A percentile compares a stretch with the other conserved stretches of the same genome.
Conservation (phyloP, 2,888 invertebrate genomes). For the Limnephilus rhombicus region DNA sequence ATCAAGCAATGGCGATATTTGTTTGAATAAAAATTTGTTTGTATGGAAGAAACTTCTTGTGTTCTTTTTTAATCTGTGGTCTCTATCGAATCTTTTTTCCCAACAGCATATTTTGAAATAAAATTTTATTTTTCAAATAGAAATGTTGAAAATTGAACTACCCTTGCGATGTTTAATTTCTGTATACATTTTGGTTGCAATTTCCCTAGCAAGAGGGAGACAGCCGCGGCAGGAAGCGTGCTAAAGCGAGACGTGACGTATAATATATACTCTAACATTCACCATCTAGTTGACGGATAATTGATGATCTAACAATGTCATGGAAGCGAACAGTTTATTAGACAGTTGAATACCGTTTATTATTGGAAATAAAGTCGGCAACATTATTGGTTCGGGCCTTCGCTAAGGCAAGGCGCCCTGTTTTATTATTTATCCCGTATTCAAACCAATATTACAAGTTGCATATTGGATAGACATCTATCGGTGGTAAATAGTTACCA, state of each 20-base stretch:
- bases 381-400: constrained; percentile 63
- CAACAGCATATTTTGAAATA: neutral
- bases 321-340: constrained; percentile 60
- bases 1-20: too few species aligned
- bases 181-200: constrained; percentile 53
- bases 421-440: constrained; percentile 57
- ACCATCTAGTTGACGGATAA: constrained; percentile 59
- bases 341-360: constrained; percentile 64
- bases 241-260: constrained; percentile 29
- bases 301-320: constrained; percentile 65
- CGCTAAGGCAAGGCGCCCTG: constrained; percentile 48
- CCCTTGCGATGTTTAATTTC: constrained; percentile 33
- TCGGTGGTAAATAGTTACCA: constrained; percentile 50
- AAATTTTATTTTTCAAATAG: neutral
- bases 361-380: constrained; percentile 49
- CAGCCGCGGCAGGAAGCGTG: constrained; percentile 11
- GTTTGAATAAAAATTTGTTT: too few species aligned
- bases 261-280: neutral
- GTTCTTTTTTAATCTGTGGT: too few species aligned
- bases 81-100: neutral
- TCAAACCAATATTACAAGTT: constrained; percentile 61
- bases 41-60: too few species aligned
- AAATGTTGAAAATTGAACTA: neutral
- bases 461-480: constrained; percentile 63
- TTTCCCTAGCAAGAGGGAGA: constrained; percentile 54